phyloP scores from a whole-genome alignment of 2,113 vertebrate species.

The Strix aluco region DNA sequence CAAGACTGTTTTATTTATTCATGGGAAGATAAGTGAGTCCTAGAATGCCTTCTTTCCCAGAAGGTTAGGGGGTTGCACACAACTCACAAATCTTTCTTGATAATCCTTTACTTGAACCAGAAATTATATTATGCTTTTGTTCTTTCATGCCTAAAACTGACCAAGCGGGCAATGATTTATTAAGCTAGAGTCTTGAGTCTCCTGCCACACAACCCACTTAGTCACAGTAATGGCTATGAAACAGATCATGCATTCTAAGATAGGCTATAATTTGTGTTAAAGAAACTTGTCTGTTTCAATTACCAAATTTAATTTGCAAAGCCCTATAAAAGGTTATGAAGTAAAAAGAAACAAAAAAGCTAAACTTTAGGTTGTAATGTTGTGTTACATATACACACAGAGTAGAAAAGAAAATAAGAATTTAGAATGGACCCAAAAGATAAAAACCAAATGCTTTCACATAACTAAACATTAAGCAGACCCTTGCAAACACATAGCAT shows the following conservation, averaged over 20 bases:
- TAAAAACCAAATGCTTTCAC: not conserved
- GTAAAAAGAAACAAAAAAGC: conserved; percentile 27
- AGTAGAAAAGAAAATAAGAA: not conserved
- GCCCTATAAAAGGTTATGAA: conserved; percentile 55
- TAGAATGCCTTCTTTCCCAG: conserved; percentile 44
- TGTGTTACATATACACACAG: not conserved
- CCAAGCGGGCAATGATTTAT: conserved; percentile 60
- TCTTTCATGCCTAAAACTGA: conserved; percentile 64
- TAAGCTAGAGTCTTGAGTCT: conserved; percentile 46
- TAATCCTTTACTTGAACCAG: conserved; percentile 58
- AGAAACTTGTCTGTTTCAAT: conserved; percentile 66
- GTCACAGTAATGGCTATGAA: conserved; percentile 57
- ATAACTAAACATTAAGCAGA: not conserved
- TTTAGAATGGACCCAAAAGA: not conserved
- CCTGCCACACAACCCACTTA: conserved; percentile 53
- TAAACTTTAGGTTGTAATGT: not conserved
- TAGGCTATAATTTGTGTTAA: conserved; percentile 60
- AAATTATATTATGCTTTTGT: conserved; percentile 65
- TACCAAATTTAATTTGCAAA: conserved; percentile 63
- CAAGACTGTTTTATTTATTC: conserved; percentile 46
- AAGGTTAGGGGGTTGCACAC: conserved; percentile 36
- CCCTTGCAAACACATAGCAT: not conserved
- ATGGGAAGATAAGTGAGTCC: conserved; percentile 33
- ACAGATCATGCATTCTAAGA: conserved; percentile 62
- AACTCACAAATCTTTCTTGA: conserved; percentile 67